Conservation (phyloP, 2,113 vertebrate genomes). For the Atrichornis clamosus region DNA sequence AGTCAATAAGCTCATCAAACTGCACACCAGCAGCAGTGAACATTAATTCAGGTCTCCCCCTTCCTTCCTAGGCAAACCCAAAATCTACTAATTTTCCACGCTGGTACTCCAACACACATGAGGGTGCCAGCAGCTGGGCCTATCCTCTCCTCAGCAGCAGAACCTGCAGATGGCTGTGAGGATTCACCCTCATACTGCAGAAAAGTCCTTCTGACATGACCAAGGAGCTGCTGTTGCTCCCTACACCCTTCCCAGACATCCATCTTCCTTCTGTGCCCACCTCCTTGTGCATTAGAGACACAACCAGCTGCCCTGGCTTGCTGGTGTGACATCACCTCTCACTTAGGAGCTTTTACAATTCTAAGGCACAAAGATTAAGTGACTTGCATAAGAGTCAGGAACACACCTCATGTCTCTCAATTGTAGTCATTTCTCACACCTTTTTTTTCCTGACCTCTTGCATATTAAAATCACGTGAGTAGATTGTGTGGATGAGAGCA, state of each 20-base stretch:
- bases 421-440: not conserved
- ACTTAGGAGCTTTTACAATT: not conserved
- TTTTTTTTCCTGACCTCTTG: not conserved
- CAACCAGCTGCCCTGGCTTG: not conserved
- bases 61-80: not conserved
- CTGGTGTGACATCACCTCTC: not conserved
- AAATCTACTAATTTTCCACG: not conserved
- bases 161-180: not conserved
- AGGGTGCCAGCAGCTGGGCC: not conserved
- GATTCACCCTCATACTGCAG: not conserved
- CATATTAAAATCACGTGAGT: not conserved
- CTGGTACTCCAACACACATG: not conserved
- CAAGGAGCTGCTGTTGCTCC: not conserved
- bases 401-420: not conserved
- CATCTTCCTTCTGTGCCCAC: not conserved
- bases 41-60: not conserved
- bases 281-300: not conserved
- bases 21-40: not conserved
- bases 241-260: not conserved
- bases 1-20: not conserved
- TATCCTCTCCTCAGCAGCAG: not conserved
- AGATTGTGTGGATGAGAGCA: not conserved
- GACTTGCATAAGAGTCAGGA: not conserved
- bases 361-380: slow-evolving; percentile 31
- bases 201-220: not conserved